phyloP scores from a whole-genome alignment of 2,797 vertebrate genomes.

The Carapus acus region DNA sequence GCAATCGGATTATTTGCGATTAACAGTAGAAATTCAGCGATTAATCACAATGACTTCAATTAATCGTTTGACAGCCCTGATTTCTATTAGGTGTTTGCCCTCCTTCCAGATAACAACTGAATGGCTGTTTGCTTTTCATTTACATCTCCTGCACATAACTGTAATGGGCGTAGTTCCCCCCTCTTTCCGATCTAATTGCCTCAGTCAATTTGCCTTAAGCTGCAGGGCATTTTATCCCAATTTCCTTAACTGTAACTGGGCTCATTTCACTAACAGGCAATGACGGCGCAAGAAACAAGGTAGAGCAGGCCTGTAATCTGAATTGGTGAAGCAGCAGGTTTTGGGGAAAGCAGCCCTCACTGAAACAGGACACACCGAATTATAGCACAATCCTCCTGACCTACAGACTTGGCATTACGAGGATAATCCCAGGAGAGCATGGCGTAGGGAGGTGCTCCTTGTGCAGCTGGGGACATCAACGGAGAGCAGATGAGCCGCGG shows the following conservation, averaged over 20 bases:
- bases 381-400: slow-evolving; percentile 55
- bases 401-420: slow-evolving; percentile 75
- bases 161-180: slow-evolving; percentile 5
- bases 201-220: slow-evolving; percentile 39
- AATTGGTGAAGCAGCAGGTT: slow-evolving; percentile 54
- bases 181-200: slow-evolving; percentile 16
- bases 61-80: no score
- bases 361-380: slow-evolving; percentile 67
- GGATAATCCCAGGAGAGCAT: slow-evolving; percentile 45
- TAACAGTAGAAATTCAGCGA: no score
- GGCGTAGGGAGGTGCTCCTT: not conserved
- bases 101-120: slow-evolving; percentile 8
- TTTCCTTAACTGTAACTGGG: slow-evolving; percentile 12
- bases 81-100: no score
- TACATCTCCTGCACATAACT: slow-evolving; percentile 5
- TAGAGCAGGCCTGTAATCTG: slow-evolving; percentile 44
- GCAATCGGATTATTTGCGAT: no score
- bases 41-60: no score
- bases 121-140: slow-evolving; percentile 20
- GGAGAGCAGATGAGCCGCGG: slow-evolving; percentile 61
- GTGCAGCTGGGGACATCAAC: slow-evolving; percentile 25
- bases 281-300: slow-evolving; percentile 34
- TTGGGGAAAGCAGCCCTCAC: slow-evolving; percentile 49
- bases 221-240: slow-evolving; percentile 17
- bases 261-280: slow-evolving; percentile 51